Evolutionary conservation across 2,113 vertebrate genomes (phyloP), one percentile per base, ranked within the genome.

Genomic region (Cyanistes caeruleus): DNA sequence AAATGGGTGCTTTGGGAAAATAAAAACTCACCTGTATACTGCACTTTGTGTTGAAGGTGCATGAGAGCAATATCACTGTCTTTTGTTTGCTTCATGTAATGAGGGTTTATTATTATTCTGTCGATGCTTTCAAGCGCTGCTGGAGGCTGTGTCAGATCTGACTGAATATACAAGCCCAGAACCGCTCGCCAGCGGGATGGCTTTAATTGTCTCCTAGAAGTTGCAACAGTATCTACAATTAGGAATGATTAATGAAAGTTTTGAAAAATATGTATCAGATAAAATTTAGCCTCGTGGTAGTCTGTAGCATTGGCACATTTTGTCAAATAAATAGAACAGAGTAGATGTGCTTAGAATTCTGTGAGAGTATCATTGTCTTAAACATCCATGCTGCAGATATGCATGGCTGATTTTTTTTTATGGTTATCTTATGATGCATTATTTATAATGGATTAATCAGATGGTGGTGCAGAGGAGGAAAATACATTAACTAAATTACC

Each of bases 41-140:
- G 98, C 73, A 99, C 96, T 76, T 97, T 97, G 43, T 96, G 59
- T 55, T 98, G 94, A 59, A 99, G 98, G 65, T 98, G 99, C 97
- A 99, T 98, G 97, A 99, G 97, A 73, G 98, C 98, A 11, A 99
- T 98, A 91, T 99, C 99, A 7, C 94, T 98, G 23, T 99, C 89
- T 93, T 99, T 99, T 41, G 95, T 99, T 28, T 49, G 15, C 53
- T 91, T 98, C 96, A 98, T 97, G 93, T 99, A 99, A 53, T 97
- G 97, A 58, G 96, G 97, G 76, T 99, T 98, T 72, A 99, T 98
- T 90, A 99, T 31, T 64, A 99, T 97, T 82, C 84, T 97, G 95
- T 99, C 98, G 0, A 99, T 97, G 69, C 7, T 23, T 43, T 5
- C 95, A 43, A 76, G 90, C 79, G 97, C 98, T 56, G 94, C 89